These are phyloP conservation scores for Piprites chloris DNA, from an alignment of 2,113 vertebrate genomes.

Conservation along the genomic window DNA sequence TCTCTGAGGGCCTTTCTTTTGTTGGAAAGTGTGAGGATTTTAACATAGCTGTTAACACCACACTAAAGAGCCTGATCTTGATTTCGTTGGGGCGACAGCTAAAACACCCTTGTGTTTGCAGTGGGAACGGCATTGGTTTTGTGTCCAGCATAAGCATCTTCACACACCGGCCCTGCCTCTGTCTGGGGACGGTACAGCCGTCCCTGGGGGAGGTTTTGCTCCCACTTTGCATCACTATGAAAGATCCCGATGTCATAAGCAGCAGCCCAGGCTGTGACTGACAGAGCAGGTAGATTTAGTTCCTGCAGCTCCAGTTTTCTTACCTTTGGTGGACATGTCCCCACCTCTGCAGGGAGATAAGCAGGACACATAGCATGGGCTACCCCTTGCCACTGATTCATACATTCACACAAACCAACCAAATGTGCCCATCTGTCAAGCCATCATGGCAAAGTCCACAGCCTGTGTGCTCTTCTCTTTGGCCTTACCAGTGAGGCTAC, in stretches of 20 bases:
- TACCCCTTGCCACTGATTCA: neutral
- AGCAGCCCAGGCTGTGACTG: neutral
- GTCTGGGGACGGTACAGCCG: neutral
- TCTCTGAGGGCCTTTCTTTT: conserved; percentile 61
- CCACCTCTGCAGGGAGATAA: neutral
- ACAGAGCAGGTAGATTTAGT: neutral
- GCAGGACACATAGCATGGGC: neutral
- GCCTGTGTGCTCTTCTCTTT: neutral
- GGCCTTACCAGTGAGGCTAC: neutral
- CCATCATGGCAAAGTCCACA: accelerated
- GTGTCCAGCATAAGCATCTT: neutral
- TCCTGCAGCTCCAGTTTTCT: neutral
- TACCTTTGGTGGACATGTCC: neutral
- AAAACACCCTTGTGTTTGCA: neutral
- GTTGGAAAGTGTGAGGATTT: conserved; percentile 65
- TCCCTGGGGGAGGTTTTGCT: accelerated
- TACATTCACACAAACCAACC: accelerated
- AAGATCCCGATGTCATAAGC: neutral
- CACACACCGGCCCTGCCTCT: accelerated
- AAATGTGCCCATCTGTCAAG: neutral
- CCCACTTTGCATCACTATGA: neutral
- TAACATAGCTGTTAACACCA: conserved; percentile 58
- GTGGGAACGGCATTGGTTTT: neutral
- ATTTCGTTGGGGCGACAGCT: conserved; percentile 38
- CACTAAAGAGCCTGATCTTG: conserved; percentile 47